Evolutionary conservation across 2,113 vertebrate genomes (phyloP).

Genomic region (Ailuropoda melanoleuca): DNA sequence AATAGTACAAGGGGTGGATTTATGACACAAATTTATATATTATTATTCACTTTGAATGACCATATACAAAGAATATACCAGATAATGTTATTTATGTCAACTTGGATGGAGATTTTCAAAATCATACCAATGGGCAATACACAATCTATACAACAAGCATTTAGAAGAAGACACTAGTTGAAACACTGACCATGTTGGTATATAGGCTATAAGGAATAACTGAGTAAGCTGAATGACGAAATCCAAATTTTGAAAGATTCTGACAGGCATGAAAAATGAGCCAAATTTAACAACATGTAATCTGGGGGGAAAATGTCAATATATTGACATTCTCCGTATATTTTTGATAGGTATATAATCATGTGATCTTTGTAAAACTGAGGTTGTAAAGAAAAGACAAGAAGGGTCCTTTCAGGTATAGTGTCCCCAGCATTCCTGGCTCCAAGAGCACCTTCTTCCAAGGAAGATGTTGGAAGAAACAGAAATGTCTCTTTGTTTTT

Average conservation of each 20-base stretch:
- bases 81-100: background rate
- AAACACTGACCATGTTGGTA: fast-evolving
- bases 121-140: background rate
- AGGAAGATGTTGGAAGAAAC: too few species aligned
- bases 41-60: background rate
- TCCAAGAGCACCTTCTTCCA: background rate
- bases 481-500: background rate
- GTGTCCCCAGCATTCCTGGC: background rate
- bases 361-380: background rate
- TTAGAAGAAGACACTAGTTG: background rate
- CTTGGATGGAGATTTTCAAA: background rate
- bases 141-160: background rate
- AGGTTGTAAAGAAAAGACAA: background rate
- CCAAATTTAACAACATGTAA: background rate
- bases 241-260: background rate
- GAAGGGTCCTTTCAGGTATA: background rate
- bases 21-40: background rate
- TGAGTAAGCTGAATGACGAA: background rate
- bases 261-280: background rate
- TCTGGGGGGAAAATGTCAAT: background rate
- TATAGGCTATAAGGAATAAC: background rate
- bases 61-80: background rate
- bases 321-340: background rate
- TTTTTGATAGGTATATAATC: background rate
- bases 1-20: background rate